phyloP scores from a whole-genome alignment of 2,888 invertebrate species.

The Zaprionus obscuricornis region DNA sequence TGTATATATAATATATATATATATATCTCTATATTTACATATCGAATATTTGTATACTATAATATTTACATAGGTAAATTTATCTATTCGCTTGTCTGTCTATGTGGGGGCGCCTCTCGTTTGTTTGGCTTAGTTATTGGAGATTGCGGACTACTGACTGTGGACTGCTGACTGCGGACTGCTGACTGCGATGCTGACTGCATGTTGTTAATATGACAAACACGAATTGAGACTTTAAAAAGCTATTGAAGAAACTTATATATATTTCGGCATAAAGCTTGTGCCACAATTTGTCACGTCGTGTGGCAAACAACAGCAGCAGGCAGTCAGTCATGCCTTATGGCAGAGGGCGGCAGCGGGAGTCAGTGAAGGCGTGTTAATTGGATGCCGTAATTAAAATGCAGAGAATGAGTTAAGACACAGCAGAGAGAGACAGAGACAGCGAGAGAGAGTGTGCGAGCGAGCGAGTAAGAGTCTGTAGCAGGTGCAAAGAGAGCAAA shows the following conservation, averaged over 20 bases:
- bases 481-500: no score
- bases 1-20: constrained; percentile 23
- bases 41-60: no score
- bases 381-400: constrained; percentile 69
- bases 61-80: constrained; percentile 26
- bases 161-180: neutral
- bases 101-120: constrained; percentile 70
- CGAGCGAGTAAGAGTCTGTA: no score
- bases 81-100: constrained; percentile 12
- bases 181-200: constrained; percentile 16
- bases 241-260: constrained; percentile 26
- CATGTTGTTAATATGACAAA: constrained; percentile 66
- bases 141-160: no score
- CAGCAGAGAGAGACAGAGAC: constrained; percentile 2
- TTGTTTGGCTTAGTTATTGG: constrained; percentile 63
- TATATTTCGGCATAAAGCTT: constrained; percentile 42
- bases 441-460: neutral
- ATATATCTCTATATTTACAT: constrained; percentile 5
- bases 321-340: neutral
- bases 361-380: constrained; percentile 44
- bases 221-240: constrained; percentile 57
- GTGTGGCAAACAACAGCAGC: neutral
- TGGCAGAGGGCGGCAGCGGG: neutral
- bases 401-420: no score
- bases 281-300: constrained; percentile 54